Percentiles rank a stretch among this genome's conserved stretches.
phyloP scores from a whole-genome alignment of 2,113 vertebrate species.

The Felis chaus region DNA sequence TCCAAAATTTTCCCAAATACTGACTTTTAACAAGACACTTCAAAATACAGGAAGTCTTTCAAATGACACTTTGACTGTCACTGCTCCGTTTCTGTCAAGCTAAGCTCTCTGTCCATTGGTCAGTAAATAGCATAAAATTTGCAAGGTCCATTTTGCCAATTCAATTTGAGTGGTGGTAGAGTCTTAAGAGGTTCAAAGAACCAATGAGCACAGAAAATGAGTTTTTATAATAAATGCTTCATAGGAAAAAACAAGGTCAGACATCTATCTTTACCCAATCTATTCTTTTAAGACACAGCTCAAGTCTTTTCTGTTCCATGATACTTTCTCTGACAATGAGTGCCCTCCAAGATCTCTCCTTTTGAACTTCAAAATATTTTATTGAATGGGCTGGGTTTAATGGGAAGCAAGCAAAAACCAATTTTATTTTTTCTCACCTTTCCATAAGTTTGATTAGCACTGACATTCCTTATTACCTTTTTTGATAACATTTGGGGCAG shows the following conservation, averaged over 20 bases:
- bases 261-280: background rate
- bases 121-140: slow-evolving; percentile 60
- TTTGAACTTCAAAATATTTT: background rate
- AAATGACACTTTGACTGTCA: slow-evolving; percentile 26
- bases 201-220: slow-evolving; percentile 62
- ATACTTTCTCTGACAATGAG: background rate
- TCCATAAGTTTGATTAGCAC: background rate
- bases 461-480: background rate
- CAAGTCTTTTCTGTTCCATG: background rate
- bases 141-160: slow-evolving; percentile 50
- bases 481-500: background rate
- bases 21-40: slow-evolving; percentile 26
- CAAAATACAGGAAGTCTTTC: background rate
- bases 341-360: background rate
- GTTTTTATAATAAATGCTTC: slow-evolving; percentile 54
- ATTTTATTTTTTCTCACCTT: background rate
- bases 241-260: slow-evolving; percentile 48
- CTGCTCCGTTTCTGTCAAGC: slow-evolving; percentile 21
- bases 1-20: background rate
- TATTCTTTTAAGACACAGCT: background rate
- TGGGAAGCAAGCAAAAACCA: background rate
- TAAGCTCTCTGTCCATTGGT: slow-evolving; percentile 41
- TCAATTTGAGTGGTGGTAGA: slow-evolving; percentile 58
- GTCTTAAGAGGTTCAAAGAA: slow-evolving; percentile 34
- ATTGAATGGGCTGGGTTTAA: background rate